Evolutionary conservation across 1,140 invertebrate genomes (phyloP).

Genomic region (Rhyacophila brunnea): DNA sequence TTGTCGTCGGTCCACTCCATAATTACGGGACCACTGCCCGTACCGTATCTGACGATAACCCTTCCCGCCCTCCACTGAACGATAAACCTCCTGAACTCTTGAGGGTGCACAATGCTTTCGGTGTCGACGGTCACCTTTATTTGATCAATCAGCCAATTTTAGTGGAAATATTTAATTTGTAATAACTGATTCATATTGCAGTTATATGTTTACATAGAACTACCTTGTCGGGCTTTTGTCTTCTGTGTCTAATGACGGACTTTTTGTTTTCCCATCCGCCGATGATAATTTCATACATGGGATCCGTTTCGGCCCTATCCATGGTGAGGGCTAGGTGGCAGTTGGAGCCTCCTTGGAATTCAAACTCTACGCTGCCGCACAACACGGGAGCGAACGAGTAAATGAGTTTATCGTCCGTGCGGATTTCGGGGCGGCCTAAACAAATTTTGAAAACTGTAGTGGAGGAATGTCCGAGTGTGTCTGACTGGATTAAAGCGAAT

Average conservation of each 20-base stretch:
- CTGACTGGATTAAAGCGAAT: too few relatives aligned
- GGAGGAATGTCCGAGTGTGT: conserved; percentile 8
- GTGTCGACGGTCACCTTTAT: conserved; percentile 56
- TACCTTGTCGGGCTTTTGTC: conserved; percentile 65
- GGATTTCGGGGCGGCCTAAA: conserved; percentile 52
- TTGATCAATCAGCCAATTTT: neutral
- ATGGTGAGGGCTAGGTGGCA: conserved; percentile 59
- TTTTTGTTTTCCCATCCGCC: conserved; percentile 64
- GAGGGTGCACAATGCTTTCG: conserved; percentile 53
- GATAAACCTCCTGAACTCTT: conserved; percentile 58
- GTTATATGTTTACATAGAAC: neutral
- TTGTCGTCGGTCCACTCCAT: conserved; percentile 59
- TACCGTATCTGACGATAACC: conserved; percentile 48
- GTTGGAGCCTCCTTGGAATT: conserved; percentile 59
- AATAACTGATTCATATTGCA: conserved; percentile 14
- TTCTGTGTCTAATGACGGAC: conserved; percentile 61
- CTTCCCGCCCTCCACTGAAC: conserved; percentile 60
- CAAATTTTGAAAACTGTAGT: conserved; percentile 25
- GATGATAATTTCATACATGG: conserved; percentile 62
- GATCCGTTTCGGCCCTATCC: conserved; percentile 52
- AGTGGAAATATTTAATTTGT: neutral
- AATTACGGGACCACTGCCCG: conserved; percentile 46
- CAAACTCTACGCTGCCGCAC: conserved; percentile 54
- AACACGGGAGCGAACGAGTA: conserved; percentile 59
- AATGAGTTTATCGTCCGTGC: conserved; percentile 57